Evolutionary conservation across 2,113 vertebrate genomes (phyloP), one percentile per base, ranked within the genome.

Genomic region (Beaufortia kweichowensis): DNA sequence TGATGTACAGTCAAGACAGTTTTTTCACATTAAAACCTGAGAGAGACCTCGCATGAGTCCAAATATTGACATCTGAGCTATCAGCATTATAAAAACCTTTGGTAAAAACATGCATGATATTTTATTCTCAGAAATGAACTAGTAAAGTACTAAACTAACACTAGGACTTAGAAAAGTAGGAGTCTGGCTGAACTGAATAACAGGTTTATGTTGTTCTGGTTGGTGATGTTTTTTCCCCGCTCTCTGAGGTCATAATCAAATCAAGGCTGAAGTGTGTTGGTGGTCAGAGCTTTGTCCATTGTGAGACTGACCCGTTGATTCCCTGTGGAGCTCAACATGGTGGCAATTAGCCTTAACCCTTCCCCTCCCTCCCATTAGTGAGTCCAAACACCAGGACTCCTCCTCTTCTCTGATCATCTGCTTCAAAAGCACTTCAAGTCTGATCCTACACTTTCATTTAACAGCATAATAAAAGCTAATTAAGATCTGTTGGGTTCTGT

Each of bases 311-410:
- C 21, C 57, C 23, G 61, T 41, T 48, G 61, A 41, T 53, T 73
- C 82, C 86, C 83, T 63, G 60, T 77, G 73, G 87, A 84, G 85
- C 79, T 41, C 72, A 82, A 69, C 72, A 83, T 87, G 86, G 79
- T 80, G 81, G 62, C 53, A 84, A 86, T 88, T 84, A 86, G 84
- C 62, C 66, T 57, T 29, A 57, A 77, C 81, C 76, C 70, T 78
- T 72, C 39, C 71, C 35, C 24, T 29, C 46, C 76, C 84, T 43
- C 76, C 80, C 67, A 71, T 68, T 46, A 59, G 53, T 39, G 24
- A 68, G 19, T 29, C 50, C 17, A 68, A 68, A 4, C 66, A 53
- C 48, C 66, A 69, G 66, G 66, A 23, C 67, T 19, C 50, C 48
- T 46, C 65, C 26, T 21, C 12, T 23, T 15, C 67, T 24, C 48